These are phyloP conservation scores for Enteromius paludinosus DNA, from an alignment of 2,797 vertebrate genomes.

Conservation along the genomic window DNA sequence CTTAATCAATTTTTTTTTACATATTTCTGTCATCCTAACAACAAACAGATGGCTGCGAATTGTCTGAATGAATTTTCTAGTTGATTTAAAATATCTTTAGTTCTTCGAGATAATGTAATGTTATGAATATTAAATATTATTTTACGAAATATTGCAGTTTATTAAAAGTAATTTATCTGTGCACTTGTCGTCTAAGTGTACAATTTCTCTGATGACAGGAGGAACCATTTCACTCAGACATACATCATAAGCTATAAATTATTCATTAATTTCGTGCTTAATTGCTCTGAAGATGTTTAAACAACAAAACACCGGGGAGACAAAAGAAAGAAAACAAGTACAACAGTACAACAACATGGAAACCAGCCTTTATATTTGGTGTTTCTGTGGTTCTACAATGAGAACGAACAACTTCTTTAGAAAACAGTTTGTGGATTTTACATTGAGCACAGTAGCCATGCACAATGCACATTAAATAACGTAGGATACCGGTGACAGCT, in stretches of 20 bases:
- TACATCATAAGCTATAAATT: neutral
- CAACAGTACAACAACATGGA: constrained; percentile 52
- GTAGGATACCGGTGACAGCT: constrained; percentile 61
- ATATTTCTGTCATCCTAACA: too few relatives aligned
- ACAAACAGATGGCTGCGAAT: too few relatives aligned
- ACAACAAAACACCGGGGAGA: neutral
- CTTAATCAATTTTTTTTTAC: too few relatives aligned
- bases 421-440: constrained; percentile 54
- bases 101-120: too few relatives aligned
- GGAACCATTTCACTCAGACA: too few relatives aligned
- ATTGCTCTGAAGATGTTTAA: neutral
- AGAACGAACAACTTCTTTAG: constrained; percentile 64
- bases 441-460: constrained; percentile 66
- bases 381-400: constrained; percentile 62
- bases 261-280: neutral
- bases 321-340: neutral
- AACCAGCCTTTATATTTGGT: constrained; percentile 75
- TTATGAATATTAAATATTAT: too few relatives aligned
- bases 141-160: too few relatives aligned
- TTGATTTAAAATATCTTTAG: too few relatives aligned
- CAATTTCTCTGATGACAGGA: too few relatives aligned
- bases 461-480: constrained; percentile 70
- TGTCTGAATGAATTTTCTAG: too few relatives aligned
- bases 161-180: too few relatives aligned
- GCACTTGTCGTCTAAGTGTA: too few relatives aligned